Evolutionary conservation across 2,113 vertebrate genomes (phyloP), one percentile per base, ranked within the genome.

Genomic region (Pelobates fuscus): DNA sequence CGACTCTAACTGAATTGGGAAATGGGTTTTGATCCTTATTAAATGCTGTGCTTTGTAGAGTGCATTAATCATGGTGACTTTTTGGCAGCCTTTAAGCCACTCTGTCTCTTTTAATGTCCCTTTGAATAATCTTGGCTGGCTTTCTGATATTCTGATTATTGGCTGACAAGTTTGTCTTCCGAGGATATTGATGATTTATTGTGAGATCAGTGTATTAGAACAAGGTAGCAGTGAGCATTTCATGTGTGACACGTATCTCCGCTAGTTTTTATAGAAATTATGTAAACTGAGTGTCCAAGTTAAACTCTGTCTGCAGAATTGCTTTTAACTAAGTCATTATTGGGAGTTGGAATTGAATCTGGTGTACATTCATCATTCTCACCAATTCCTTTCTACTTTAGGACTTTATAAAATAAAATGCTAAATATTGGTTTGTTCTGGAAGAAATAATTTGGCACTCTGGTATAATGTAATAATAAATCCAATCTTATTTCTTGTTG

Each of bases 401-500:
- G 32, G 32, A 6, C 32, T 37, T 5, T 49, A 29, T 18, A 68
- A 66, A 21, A 67, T 3, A 63, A 15, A 24, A 43, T 43, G 15
- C 21, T 58, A 12, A 21, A 11, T 27, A 59, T 10, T 67, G 26
- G n/a, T 63, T 63, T 63, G 7, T 11, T 63, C n/a, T 63, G 29
- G n/a, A 21, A 63, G 60, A 20, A 37, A 20, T 37, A 37, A 12
- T 43, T 24, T 44, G 27, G 12, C 30, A 26, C 64, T 52, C 15
- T 43, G 52, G 55, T 52, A 68, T 61, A 27, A 49, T 52, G 11
- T 77, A 61, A 61, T 77, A 68, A 61, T 68, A 32, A 76, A 26
- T 21, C 12, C 41, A 61, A 49, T 77, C 55, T 77, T 77, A 68
- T 77, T 88, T 81, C 80, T 86, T 88, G 79, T 92, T 83, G 82